Base-by-base conservation (phyloP, 2,888 invertebrate species). In the Patella depressa region DNA sequence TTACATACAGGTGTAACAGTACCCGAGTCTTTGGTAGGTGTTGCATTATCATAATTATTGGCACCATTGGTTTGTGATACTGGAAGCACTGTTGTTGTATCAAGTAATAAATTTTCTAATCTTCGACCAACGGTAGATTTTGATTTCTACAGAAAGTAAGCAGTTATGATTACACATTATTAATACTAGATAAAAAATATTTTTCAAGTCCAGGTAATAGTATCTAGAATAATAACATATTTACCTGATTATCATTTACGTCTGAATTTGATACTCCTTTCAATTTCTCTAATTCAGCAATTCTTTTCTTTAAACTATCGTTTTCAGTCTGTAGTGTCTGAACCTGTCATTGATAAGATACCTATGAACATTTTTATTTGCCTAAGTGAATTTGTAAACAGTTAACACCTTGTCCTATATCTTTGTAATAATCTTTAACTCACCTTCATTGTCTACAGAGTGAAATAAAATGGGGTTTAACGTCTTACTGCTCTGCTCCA, bases 271-370 rank as follows among this genome's bases (percentile, higher is more conserved):
- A 75, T 73, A 85, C 79, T 78, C 89, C 89, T 74, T 91, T 89
- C 71, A 94, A 93, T 80, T 92, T 85, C 70, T 93, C 92, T 78
- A 95, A 90, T 85, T 95, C 95, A 77, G 95, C 94, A 87, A 97
- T 93, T 85, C 97, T 94, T 89, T 94, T 95, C 91, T 96, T 95
- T 91, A 97, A 95, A 69, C 95, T 93, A 82, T 94, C 94, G 91
- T 97, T 95, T 89, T 98, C 97, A 84, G 95, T 93, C 91, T 98
- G 97, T 85, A 98, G 91, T 86, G 95, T 95, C 89, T 96, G 96
- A 83, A 90, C 88, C 90, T 91, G 80, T 17, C 71, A 72, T 45
- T 45, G 45, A 45, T 45, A 45, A 45, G 45, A 72, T 78, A 53
- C 29, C 57, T 59, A 53, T 19, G 17, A 54, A 14, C 19, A 65